A percentile compares a stretch with the other conserved stretches of the same genome.
Conservation (phyloP, 2,888 invertebrate species). For the Axea sp. region DNA sequence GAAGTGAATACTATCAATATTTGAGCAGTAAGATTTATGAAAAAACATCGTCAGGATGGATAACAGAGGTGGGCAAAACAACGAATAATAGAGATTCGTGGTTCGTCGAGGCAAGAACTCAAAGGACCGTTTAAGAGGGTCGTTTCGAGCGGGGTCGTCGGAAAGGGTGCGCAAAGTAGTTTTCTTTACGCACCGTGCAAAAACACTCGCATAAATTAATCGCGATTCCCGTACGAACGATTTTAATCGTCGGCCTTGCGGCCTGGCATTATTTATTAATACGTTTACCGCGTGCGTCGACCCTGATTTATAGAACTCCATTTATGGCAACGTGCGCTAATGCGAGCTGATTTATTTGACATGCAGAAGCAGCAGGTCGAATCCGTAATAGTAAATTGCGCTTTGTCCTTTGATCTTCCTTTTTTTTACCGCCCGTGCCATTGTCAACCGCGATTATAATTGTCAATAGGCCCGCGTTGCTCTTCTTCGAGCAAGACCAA, state of each 20-base stretch:
- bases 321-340: slow-evolving; percentile 64
- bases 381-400: slow-evolving; percentile 61
- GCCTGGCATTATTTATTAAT: slow-evolving; percentile 70
- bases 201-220: slow-evolving; percentile 68
- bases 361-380: slow-evolving; percentile 62
- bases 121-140: slow-evolving; percentile 50
- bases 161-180: slow-evolving; percentile 42
- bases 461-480: slow-evolving; percentile 23
- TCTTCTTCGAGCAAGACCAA: slow-evolving; percentile 8
- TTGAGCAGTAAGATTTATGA: slow-evolving; percentile 56
- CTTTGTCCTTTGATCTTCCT: slow-evolving; percentile 55
- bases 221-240: slow-evolving; percentile 63
- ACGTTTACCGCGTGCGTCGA: slow-evolving; percentile 66
- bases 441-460: slow-evolving; percentile 42
- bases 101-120: slow-evolving; percentile 36
- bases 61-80: slow-evolving; percentile 25
- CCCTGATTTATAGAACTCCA: slow-evolving; percentile 64
- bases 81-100: slow-evolving; percentile 31
- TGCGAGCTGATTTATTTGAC: slow-evolving; percentile 65
- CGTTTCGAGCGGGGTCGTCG: slow-evolving; percentile 10
- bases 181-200: slow-evolving; percentile 35
- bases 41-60: slow-evolving; percentile 8
- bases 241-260: slow-evolving; percentile 70
- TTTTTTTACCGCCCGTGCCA: slow-evolving; percentile 34
- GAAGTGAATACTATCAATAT: slow-evolving; percentile 54